phyloP scores from a whole-genome alignment of 2,888 invertebrate species.

The Julus scanicus region DNA sequence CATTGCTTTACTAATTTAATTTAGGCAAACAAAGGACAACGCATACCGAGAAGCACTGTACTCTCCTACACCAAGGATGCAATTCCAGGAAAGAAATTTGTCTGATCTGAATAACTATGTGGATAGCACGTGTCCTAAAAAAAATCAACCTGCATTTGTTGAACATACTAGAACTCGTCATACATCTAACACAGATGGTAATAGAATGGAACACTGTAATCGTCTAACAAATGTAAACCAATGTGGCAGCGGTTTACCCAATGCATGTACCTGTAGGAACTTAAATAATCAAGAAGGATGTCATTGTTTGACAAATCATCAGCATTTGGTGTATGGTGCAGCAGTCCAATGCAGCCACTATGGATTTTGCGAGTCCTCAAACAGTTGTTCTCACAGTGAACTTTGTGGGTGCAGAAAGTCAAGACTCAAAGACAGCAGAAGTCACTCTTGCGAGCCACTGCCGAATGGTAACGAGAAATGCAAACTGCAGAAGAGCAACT shows the following conservation, averaged over 20 bases:
- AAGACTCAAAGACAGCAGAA: background rate
- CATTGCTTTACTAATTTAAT: background rate
- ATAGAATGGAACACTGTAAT: background rate
- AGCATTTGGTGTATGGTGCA: background rate
- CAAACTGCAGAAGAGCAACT: slow-evolving; percentile 22
- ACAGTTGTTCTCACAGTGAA: slow-evolving; percentile 31
- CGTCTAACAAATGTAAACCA: background rate
- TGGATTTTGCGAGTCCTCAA: background rate
- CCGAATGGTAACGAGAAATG: background rate
- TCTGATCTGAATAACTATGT: background rate
- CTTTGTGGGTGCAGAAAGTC: slow-evolving; percentile 16
- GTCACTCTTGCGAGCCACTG: background rate
- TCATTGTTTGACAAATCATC: background rate
- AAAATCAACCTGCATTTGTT: background rate
- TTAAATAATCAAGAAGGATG: background rate
- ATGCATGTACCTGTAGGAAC: background rate
- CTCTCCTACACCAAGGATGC: background rate
- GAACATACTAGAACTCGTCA: background rate
- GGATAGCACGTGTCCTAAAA: background rate
- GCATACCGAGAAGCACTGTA: background rate
- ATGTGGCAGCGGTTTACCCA: background rate
- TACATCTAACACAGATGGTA: background rate
- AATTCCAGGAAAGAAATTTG: background rate
- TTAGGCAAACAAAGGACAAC: background rate
- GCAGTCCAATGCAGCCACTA: slow-evolving; percentile 47